Base-by-base conservation (phyloP, 1,140 invertebrate genomes). In the Caerostris extrusa region DNA sequence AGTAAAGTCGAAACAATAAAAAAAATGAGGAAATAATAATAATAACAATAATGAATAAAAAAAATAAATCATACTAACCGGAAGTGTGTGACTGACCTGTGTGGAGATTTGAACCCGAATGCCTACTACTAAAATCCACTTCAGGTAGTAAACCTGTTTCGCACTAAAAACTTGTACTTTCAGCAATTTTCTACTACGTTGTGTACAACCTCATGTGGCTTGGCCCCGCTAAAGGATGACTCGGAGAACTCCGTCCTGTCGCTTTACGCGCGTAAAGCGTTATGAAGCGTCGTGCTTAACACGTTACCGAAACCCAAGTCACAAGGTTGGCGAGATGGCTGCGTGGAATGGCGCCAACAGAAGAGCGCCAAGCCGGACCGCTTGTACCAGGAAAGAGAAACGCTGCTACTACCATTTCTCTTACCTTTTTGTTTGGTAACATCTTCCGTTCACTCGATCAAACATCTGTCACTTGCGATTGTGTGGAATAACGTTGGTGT, bases 51-150 rank as follows among this genome's bases (percentile, higher is more conserved):
- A 60, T 14, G 53, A 3, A 2, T 34, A 61, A 50, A 56, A 82
- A 12, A 71, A 91, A 50, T 19, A 88, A 88, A 57, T 50, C 53
- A 71, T 93, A 93, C 91, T 83, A 93, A 93, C 91, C 91, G 91
- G 91, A 93, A 93, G 91, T 93, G 60, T 87, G 91, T 93, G 91
- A 93, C 82, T 93, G 91, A 93, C 91, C 91, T 93, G 91, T 50
- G 91, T 61, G 58, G 56, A 87, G 61, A 55, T 55, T 77, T 93
- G 83, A 83, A 93, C 83, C 91, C 91, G 91, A 87, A 93, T 93
- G 91, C 69, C 83, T 93, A 93, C 82, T 60, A 91, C 69, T 71
- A 87, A 93, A 77, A 86, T 93, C 91, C 91, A 87, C 91, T 93
- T 87, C 34, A 81, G 82, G 60, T 57, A 12, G 91, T 83, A 93